phyloP scores from a whole-genome alignment of 2,888 invertebrate species.

The Caenorhabditis virilis region DNA sequence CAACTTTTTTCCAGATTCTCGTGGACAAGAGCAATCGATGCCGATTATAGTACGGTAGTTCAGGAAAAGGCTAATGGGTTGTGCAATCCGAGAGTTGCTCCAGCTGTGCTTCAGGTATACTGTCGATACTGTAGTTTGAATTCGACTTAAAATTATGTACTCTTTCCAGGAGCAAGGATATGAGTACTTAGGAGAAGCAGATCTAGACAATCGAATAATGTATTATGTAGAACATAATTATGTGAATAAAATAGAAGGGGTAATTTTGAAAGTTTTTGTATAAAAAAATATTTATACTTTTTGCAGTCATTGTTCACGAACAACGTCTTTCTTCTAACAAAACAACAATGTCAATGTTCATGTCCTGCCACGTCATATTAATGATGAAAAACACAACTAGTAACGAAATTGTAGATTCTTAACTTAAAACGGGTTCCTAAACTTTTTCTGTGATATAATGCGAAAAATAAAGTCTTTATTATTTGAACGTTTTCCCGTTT shows the following conservation, averaged over 20 bases:
- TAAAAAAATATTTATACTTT: neutral
- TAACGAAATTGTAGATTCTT: neutral
- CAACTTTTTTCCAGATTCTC: conserved; percentile 28
- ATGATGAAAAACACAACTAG: conserved; percentile 3
- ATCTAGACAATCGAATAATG: conserved; percentile 42
- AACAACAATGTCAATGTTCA: conserved; percentile 43
- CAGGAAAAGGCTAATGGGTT: conserved; percentile 17
- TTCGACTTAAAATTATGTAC: no score
- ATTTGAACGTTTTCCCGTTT: no score
- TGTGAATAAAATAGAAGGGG: conserved; percentile 26
- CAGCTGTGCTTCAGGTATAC: conserved; percentile 32
- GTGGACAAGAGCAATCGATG: conserved; percentile 38
- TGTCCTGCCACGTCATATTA: conserved; percentile 27
- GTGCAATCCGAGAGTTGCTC: conserved; percentile 41
- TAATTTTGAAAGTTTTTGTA: conserved; percentile 5
- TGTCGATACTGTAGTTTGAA: no score
- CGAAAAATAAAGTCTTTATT: conserved; percentile 1
- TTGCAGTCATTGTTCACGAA: conserved; percentile 42
- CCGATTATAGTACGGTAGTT: conserved; percentile 40
- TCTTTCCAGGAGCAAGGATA: conserved; percentile 34
- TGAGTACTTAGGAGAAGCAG: conserved; percentile 46
- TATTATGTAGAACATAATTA: conserved; percentile 33
- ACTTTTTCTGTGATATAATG: conserved; percentile 4
- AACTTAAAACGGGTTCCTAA: neutral
- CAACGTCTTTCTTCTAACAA: conserved; percentile 39